phyloP scores from a whole-genome alignment of 2,113 vertebrate species.

The Amia ocellicauda region DNA sequence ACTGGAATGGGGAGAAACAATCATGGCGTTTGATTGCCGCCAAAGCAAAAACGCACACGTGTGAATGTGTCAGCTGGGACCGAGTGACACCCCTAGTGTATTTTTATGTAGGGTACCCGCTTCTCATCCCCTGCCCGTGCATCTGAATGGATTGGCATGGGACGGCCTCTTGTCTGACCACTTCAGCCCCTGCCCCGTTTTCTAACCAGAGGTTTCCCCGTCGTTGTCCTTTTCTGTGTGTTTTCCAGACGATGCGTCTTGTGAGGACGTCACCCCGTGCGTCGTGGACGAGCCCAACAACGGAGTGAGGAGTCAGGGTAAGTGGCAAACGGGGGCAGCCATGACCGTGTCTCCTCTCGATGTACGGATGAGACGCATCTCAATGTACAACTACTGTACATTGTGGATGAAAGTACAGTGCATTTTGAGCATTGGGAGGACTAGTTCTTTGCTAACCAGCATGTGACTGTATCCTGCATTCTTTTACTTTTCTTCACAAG shows the following conservation, averaged over 20 bases:
- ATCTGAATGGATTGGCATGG: conserved; percentile 3
- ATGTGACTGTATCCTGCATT: conserved; percentile 46
- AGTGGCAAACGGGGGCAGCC: conserved; percentile 23
- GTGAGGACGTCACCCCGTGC: conserved; percentile 82
- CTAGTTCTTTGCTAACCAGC: conserved; percentile 35
- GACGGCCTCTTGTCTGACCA: not conserved
- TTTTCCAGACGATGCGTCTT: conserved; percentile 78
- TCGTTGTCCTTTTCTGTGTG: conserved; percentile 46
- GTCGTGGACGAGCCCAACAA: conserved; percentile 79
- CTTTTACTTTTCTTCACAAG: conserved; percentile 27
- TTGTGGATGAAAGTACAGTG: too few relatives aligned
- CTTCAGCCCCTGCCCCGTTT: not conserved
- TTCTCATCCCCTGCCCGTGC: not conserved
- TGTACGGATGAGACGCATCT: too few relatives aligned
- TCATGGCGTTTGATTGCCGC: too few relatives aligned
- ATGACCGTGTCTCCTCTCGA: too few relatives aligned
- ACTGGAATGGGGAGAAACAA: too few relatives aligned
- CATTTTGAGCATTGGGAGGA: too few relatives aligned
- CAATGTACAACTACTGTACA: not conserved
- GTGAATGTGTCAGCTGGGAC: too few relatives aligned
- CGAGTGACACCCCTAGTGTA: not conserved
- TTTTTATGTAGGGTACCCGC: not conserved
- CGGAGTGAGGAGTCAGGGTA: conserved; percentile 82
- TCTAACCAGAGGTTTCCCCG: too few relatives aligned
- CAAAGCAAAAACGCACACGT: too few relatives aligned